Conservation (phyloP, 1,140 invertebrate genomes). For the Aradophagus sp. region DNA sequence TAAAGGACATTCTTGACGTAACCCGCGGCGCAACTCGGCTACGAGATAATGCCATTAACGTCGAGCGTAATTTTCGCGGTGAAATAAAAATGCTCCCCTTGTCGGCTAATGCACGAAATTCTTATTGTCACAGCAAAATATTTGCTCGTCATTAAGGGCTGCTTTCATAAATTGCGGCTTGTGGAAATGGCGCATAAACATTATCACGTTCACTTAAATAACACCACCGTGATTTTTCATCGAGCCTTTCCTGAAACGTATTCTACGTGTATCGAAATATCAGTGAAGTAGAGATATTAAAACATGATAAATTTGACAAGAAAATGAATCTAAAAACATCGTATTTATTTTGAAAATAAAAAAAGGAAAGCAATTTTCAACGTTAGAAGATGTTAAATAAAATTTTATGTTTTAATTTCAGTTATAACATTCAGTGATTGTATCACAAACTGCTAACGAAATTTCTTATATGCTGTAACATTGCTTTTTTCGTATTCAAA, state of each 20-base stretch:
- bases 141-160: slow-evolving; percentile 49
- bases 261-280: no score
- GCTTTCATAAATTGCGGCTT: slow-evolving; percentile 25
- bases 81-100: slow-evolving; percentile 52
- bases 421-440: no score
- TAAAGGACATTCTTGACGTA: slow-evolving; percentile 61
- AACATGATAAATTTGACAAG: no score
- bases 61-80: slow-evolving; percentile 54
- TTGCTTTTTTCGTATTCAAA: no score
- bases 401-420: no score
- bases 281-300: no score
- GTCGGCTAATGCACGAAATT: slow-evolving; percentile 40
- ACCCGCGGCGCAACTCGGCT: slow-evolving; percentile 34
- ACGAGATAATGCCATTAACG: slow-evolving; percentile 55
- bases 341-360: no score
- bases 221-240: slow-evolving; percentile 17
- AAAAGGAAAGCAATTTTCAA: no score
- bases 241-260: neutral
- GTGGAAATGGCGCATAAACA: slow-evolving; percentile 24
- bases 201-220: slow-evolving; percentile 30
- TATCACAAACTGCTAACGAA: no score
- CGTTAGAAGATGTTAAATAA: no score
- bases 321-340: no score
- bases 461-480: no score
- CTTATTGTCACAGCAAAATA: slow-evolving; percentile 53